Conservation (phyloP, 92 coral and sea anemone species). For the Parazoanthus darwini region DNA sequence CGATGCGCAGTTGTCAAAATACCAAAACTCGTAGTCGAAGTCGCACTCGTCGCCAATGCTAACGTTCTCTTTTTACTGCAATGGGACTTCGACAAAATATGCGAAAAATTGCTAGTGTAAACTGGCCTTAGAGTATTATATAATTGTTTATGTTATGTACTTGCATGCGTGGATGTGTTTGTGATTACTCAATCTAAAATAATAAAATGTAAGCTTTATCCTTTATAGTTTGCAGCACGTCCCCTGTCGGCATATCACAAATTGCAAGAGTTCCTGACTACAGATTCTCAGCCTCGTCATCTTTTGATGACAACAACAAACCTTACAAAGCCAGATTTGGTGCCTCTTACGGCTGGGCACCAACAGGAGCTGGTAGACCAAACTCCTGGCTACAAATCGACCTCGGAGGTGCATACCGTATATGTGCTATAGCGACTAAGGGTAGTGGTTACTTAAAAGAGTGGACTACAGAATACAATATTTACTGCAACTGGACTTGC, state of each 20-base stretch:
- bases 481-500: no score
- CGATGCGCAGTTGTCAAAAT: conserved; percentile 14
- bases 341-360: background rate
- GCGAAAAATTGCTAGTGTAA: no score
- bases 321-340: background rate
- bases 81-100: no score
- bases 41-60: conserved; percentile 15
- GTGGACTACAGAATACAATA: background rate
- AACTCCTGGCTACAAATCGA: background rate
- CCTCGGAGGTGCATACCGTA: background rate
- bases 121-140: no score
- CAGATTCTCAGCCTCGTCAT: background rate
- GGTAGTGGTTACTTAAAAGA: background rate
- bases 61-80: conserved; percentile 7
- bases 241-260: background rate
- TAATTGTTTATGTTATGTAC: no score
- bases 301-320: no score
- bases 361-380: background rate
- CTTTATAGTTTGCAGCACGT: background rate
- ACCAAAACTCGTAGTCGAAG: conserved; percentile 8
- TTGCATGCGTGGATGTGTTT: no score
- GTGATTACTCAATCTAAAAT: no score
- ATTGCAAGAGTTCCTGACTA: background rate
- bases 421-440: background rate
- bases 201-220: no score